These are phyloP conservation scores for Eubasilissa splendida DNA, from an alignment of 2,888 invertebrate genomes.

Conservation along the genomic window DNA sequence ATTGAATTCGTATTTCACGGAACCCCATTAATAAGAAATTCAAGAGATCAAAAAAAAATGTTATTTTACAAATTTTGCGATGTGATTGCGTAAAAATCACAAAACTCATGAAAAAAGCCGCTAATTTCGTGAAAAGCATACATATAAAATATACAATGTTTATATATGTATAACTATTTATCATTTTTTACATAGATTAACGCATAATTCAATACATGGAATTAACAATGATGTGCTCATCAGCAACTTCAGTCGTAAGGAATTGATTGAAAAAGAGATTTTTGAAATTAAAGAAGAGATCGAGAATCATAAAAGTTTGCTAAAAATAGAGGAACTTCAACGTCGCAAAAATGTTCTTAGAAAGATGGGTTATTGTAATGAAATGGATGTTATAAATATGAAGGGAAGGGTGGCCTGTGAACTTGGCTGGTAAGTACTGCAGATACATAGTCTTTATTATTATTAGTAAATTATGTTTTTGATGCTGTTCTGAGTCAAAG, in stretches of 20 bases:
- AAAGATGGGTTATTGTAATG: conserved; percentile 92
- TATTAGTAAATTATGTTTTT: no score
- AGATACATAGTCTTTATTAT: no score
- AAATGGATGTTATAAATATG: conserved; percentile 94
- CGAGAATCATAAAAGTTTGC: conserved; percentile 85
- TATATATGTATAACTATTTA: background rate
- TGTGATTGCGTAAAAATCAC: no score
- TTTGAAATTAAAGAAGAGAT: conserved; percentile 78
- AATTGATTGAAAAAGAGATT: conserved; percentile 73
- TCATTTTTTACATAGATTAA: conserved; percentile 21
- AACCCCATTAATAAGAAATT: no score
- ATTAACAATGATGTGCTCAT: conserved; percentile 16
- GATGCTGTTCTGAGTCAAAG: no score
- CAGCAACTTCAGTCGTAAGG: conserved; percentile 66
- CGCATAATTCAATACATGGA: conserved; percentile 21
- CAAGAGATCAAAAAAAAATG: no score
- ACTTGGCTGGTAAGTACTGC: conserved; percentile 80
- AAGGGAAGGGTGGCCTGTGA: conserved; percentile 99
- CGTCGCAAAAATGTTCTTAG: conserved; percentile 94
- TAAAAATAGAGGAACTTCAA: conserved; percentile 97
- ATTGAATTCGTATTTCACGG: no score
- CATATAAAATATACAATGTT: background rate
- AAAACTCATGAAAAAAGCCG: no score
- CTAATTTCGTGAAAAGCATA: background rate
- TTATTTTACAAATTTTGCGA: no score